Evolutionary conservation across 2,797 vertebrate species (phyloP).

Genomic region (Microhierax caerulescens): DNA sequence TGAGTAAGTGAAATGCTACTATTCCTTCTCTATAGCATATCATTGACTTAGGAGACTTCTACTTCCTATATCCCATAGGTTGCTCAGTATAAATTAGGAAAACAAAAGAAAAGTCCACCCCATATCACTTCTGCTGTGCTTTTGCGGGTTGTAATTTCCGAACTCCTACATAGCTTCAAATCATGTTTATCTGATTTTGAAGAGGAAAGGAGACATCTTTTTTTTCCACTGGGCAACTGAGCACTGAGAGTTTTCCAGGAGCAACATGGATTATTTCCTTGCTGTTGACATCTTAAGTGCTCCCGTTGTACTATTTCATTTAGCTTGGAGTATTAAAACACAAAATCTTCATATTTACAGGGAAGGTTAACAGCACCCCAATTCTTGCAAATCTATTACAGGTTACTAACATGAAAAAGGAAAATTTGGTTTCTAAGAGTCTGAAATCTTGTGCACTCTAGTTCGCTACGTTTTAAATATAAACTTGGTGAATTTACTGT

Average conservation of each 20-base stretch:
- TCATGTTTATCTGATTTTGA: not conserved
- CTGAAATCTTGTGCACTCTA: not conserved
- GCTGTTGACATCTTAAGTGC: not conserved
- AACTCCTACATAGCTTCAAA: not conserved
- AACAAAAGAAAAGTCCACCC: not conserved
- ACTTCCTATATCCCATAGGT: not conserved
- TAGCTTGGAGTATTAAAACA: not conserved
- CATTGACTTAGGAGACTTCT: not conserved
- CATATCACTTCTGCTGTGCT: not conserved
- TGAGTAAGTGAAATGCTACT: not conserved
- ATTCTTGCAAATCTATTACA: not conserved
- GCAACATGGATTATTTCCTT: not conserved
- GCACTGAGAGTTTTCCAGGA: not conserved
- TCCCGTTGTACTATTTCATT: not conserved
- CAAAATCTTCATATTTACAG: not conserved
- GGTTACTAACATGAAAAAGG: not conserved
- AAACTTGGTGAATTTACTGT: not conserved
- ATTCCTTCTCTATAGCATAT: not conserved
- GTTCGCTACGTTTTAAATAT: not conserved
- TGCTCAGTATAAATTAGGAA: not conserved
- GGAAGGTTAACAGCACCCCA: not conserved
- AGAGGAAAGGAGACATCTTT: not conserved
- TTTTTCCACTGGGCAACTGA: not conserved
- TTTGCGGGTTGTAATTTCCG: not conserved
- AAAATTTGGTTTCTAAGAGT: not conserved